Percentiles rank a stretch among this genome's conserved stretches.
These are phyloP conservation scores for Sebastes taczanowskii DNA, from an alignment of 2,797 vertebrate genomes.

Conservation along the genomic window DNA sequence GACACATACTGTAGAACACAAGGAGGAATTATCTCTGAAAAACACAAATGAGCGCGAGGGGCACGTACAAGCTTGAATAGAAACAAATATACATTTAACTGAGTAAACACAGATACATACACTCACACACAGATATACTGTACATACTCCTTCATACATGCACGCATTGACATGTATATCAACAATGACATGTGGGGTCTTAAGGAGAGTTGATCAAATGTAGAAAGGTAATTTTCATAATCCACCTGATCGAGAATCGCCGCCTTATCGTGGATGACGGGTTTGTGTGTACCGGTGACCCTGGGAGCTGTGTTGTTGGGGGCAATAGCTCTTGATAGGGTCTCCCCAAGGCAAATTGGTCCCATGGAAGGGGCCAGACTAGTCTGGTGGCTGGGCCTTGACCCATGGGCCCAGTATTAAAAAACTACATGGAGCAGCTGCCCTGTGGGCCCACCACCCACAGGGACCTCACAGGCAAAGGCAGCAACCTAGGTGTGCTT, in stretches of 20 bases:
- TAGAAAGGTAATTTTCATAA: constrained; percentile 21
- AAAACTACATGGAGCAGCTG: background rate
- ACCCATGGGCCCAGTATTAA: background rate
- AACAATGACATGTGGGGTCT: constrained; percentile 17
- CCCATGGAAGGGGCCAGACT: background rate
- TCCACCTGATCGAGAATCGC: background rate
- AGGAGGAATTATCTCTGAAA: constrained; percentile 14
- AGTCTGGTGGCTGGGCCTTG: background rate
- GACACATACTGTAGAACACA: background rate
- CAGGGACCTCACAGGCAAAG: background rate
- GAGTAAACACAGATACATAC: constrained; percentile 2
- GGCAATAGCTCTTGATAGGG: background rate
- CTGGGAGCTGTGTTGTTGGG: background rate
- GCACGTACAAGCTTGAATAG: background rate
- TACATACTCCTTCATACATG: background rate
- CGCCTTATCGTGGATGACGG: background rate
- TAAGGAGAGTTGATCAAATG: background rate
- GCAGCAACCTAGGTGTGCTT: background rate
- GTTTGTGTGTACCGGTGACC: background rate
- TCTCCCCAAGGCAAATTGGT: background rate
- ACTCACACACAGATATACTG: background rate
- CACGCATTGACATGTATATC: background rate
- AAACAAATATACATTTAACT: constrained; percentile 19
- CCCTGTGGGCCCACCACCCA: background rate
- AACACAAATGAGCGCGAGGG: background rate